Evolutionary conservation across 2,888 invertebrate genomes (phyloP), one percentile per base, ranked within the genome.

Genomic region (Eulithis testata): DNA sequence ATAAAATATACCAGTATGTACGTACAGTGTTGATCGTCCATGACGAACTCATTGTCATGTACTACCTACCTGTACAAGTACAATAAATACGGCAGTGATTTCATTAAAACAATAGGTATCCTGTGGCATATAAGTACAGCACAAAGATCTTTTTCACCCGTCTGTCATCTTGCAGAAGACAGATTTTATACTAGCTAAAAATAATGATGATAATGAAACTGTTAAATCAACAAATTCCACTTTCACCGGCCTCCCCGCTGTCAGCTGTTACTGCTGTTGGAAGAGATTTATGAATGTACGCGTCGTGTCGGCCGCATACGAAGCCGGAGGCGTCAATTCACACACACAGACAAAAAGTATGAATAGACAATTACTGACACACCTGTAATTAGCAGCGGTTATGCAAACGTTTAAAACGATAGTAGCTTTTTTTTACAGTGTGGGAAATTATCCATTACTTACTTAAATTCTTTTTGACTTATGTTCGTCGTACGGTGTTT

Each of bases 271-370:
- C 73, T 71, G 73, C 67, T 69, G 76, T 72, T 73, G 27, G 63
- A 65, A 65, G 70, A 69, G 70, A 76, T 79, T 79, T 80, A 80
- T 81, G 68, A 79, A 76, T 73, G 40, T 40, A 71, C 62, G 55
- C 59, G 59, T 58, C 63, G 63, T 49, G 68, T 65, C 65, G 64
- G 72, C 59, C 55, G 54, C 65, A 70, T 69, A 71, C 68, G 58
- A 70, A 60, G 71, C 75, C 59, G 8, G 60, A 71, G 71, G 74
- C 73, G 68, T 72, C 75, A 72, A 73, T 77, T 75, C 69, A 63
- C 65, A 70, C 62, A 64, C 55, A 64, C 62, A 59, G 14, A 58
- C 59, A 63, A 51, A 65, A 67, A 73, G 75, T 72, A 74, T 71
- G 67, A 76, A 71, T 68, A 73, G 50, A 67, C 60, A 53, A 65